Base-by-base conservation (phyloP, 53 echinoderm and acorn worm species). In the Apostichopus leukothele region DNA sequence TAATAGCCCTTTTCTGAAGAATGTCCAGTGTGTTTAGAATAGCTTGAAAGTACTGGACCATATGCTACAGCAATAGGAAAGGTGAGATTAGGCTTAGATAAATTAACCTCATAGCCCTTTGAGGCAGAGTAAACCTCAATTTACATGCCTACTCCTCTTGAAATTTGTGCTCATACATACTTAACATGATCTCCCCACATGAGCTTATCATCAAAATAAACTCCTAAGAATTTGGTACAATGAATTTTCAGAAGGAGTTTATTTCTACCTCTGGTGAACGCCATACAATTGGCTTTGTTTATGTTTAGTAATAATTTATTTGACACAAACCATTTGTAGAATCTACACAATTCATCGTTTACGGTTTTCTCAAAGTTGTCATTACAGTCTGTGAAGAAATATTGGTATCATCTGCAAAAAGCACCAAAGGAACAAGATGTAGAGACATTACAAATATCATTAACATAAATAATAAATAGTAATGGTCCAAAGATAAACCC, bases 21-120 rank as follows among this genome's bases (percentile, higher is more conserved):
- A 63, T 63, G 4, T 13, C 11, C 11, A 63, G 63, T 63, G 5
- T 63, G 39, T 39, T 39, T 13, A 63, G 63, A 63, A 4, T 11
- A 13, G 13, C 61, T 63, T 63, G 8, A 4, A 13, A 63, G 63
- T 63, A 63, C 63, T 16, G 12, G 11, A 9, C 11, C 63, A 63
- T 11, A 63, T 63, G 16, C 11, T 63, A 63, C 63, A 9, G 16
- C 63, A 63, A 16, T 63, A 9, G 16, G 63, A 4, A 63, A 63
- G 63, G 16, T 63, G 8, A 16, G 16, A 75, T 7, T 19, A 75
- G 76, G 39, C 76, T 75, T 75, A 75, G 22, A 75, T 75, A 75
- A 75, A 75, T 22, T 75, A 75, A 21, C 76, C 76, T 75, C 5
- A 75, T n/a, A 27, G 76, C 21, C 76, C 20, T 75, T 19, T 75